Conservation (phyloP, 1,140 invertebrate genomes). For the Melipona quadrifasciata region DNA sequence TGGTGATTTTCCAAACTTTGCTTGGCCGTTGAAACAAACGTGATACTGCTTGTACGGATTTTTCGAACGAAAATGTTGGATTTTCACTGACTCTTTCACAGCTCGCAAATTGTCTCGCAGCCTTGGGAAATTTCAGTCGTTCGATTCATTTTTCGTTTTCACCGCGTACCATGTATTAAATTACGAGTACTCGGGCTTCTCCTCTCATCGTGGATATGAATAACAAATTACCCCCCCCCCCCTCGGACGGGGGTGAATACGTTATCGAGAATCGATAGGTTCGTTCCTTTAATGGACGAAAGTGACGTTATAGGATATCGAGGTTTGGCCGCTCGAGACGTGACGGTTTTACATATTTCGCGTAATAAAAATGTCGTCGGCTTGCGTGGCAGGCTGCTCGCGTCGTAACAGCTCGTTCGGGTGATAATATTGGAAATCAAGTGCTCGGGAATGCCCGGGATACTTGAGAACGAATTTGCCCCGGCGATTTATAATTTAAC, state of each 20-base stretch:
- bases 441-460: background rate
- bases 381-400: background rate
- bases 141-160: background rate
- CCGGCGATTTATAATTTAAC: background rate
- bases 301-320: conserved; percentile 47
- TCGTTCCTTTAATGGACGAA: conserved; percentile 51
- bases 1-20: background rate
- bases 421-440: background rate
- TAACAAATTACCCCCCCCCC: conserved; percentile 42
- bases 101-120: too few species aligned
- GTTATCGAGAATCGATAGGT: conserved; percentile 53
- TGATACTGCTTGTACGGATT: background rate
- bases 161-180: conserved; percentile 32
- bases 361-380: conserved; percentile 45
- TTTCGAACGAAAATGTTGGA: too few species aligned
- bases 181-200: conserved; percentile 35
- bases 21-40: background rate
- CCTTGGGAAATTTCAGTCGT: conserved; percentile 7
- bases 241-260: conserved; percentile 33
- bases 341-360: conserved; percentile 51
- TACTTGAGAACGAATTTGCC: background rate
- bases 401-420: background rate
- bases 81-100: too few species aligned
- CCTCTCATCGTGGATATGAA: conserved; percentile 50
- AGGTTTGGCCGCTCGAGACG: conserved; percentile 20